Percentiles rank a stretch among this genome's conserved stretches.
Evolutionary conservation across 1,140 invertebrate genomes (phyloP).

Genomic region (Anagrus nilaparvatae): DNA sequence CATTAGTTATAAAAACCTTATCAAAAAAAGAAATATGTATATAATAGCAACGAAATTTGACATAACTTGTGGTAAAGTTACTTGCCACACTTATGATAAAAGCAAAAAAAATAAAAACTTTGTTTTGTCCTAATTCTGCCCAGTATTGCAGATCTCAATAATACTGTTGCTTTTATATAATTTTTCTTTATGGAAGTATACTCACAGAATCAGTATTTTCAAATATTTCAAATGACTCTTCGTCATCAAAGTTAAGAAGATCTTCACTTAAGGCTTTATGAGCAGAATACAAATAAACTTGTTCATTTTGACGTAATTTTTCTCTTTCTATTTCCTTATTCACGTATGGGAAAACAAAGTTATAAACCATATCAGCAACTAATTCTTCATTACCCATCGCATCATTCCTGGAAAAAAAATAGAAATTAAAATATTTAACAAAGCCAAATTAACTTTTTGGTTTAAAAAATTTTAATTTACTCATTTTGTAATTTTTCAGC

Average conservation of each 20-base stretch:
- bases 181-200: too few relatives aligned
- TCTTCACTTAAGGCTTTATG: conserved; percentile 20
- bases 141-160: too few relatives aligned
- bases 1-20: too few relatives aligned
- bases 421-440: conserved; percentile 5
- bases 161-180: too few relatives aligned
- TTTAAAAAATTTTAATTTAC: conserved; percentile 9
- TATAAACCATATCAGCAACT: conserved; percentile 50
- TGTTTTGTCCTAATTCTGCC: too few relatives aligned
- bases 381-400: conserved; percentile 47
- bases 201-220: too few relatives aligned
- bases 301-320: conserved; percentile 25
- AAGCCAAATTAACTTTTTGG: conserved; percentile 3
- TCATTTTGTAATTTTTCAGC: neutral
- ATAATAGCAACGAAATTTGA: too few relatives aligned
- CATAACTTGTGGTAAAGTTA: too few relatives aligned
- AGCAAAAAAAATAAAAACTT: too few relatives aligned
- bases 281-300: conserved; percentile 19
- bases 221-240: too few relatives aligned
- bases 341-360: conserved; percentile 53
- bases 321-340: conserved; percentile 33
- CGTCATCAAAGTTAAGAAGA: neutral
- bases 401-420: conserved; percentile 20
- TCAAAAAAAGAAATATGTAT: too few relatives aligned
- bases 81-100: too few relatives aligned